Evolutionary conservation across 2,888 invertebrate genomes (phyloP).

Genomic region (Sminthurinus aureus): DNA sequence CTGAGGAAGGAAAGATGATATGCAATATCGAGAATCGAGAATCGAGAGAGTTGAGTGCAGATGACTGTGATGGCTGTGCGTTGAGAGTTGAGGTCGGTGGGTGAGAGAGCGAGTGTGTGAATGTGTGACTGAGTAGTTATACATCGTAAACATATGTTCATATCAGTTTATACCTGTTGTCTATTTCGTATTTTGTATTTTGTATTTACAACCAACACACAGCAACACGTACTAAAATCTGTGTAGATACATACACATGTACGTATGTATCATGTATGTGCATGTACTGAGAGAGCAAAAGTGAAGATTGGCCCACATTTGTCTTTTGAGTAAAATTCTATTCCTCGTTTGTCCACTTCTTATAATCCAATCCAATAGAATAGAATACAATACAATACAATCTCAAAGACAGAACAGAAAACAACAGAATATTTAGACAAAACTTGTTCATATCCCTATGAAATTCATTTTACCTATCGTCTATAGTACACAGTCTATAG

Average conservation of each 20-base stretch:
- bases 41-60: too few species aligned
- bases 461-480: neutral
- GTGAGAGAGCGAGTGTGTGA: too few species aligned
- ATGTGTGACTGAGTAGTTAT: too few species aligned
- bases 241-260: neutral
- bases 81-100: too few species aligned
- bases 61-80: too few species aligned
- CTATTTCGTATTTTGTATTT: neutral
- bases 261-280: neutral
- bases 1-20: too few species aligned
- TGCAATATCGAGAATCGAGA: too few species aligned
- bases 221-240: neutral
- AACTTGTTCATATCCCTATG: neutral
- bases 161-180: neutral
- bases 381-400: too few species aligned
- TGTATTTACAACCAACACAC: neutral
- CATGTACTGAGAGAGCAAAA: neutral
- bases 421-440: neutral
- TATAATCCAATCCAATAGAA: too few species aligned
- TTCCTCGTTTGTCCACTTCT: constrained; percentile 51
- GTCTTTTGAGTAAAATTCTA: constrained; percentile 39
- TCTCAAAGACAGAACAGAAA: neutral
- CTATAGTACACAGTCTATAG: neutral
- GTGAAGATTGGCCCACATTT: constrained; percentile 24
- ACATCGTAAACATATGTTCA: neutral